Evolutionary conservation across 2,888 invertebrate species (phyloP), one percentile per base, ranked within the genome.

Genomic region (Meghimatium bilineatum): DNA sequence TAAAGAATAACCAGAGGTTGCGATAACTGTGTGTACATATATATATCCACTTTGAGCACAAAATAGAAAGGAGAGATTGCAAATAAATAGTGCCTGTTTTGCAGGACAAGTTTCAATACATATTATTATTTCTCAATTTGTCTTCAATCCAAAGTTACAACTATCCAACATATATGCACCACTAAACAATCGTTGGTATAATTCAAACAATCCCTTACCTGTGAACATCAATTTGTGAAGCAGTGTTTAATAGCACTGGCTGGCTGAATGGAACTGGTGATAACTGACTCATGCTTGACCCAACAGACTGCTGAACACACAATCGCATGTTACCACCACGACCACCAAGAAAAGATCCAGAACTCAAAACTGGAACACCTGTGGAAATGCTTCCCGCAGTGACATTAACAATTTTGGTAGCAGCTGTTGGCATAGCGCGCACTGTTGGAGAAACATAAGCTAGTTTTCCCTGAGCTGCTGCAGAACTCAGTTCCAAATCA

Each of bases 391-490:
- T 84, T 49, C 80, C 87, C 29, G 87, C 86, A 34, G 87, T 88
- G 32, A 86, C 88, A 38, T 86, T 88, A 29, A 86, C 88, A 38
- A 85, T 63, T 78, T 87, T 88, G 82, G 72, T 38, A 36, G 85
- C 81, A n/a, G 71, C 36, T 52, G 87, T 87, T 72, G 90, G 89
- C 63, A 88, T 85, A 49, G 89, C 83, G 14, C 92, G 84, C 17
- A 92, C 91, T 14, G 91, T 92, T 10, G 92, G 92, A 0, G 92
- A 92, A 34, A 92, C 91, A 77, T 90, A 92, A 0, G 92, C 92
- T 79, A 92, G 87, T 79, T 92, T 92, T 36, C 91, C 91, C 76
- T 92, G 92, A 36, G 90, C 88, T 32, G 91, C 90, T 34, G 90
- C 88, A 79, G 90, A 86, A 44, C 88, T 89, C 66, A 91, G 89